These are phyloP conservation scores for Strigops habroptila DNA, from an alignment of 2,113 vertebrate genomes.

Conservation along the genomic window DNA sequence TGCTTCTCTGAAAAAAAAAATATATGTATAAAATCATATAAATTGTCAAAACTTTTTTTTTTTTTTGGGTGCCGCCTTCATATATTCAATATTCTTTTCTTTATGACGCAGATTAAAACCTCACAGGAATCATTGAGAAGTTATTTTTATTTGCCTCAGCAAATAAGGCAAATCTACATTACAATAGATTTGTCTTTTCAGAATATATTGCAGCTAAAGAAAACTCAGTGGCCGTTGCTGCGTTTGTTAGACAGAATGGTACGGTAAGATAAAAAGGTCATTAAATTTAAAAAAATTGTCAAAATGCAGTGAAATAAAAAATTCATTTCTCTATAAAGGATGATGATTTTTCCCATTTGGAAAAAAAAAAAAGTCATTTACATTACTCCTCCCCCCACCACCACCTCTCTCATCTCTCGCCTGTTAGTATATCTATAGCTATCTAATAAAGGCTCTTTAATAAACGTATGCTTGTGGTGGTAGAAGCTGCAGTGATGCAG, in stretches of 20 bases:
- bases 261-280: slow-evolving; percentile 59
- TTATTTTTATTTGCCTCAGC: slow-evolving; percentile 45
- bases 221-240: slow-evolving; percentile 41
- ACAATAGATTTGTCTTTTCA: slow-evolving; percentile 69
- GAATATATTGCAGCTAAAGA: slow-evolving; percentile 59
- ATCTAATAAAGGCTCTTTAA: slow-evolving; percentile 91
- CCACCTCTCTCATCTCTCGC: slow-evolving; percentile 58
- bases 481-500: slow-evolving; percentile 81
- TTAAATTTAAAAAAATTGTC: slow-evolving; percentile 61
- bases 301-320: slow-evolving; percentile 56
- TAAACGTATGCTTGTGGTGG: slow-evolving; percentile 91
- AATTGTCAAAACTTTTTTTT: slow-evolving; percentile 56
- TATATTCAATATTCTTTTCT: slow-evolving; percentile 57
- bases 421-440: slow-evolving; percentile 67
- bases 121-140: slow-evolving; percentile 52
- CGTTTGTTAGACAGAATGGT: slow-evolving; percentile 51
- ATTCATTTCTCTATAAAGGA: slow-evolving; percentile 62
- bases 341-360: slow-evolving; percentile 46
- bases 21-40: slow-evolving; percentile 1
- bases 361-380: slow-evolving; percentile 33
- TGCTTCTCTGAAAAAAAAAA: slow-evolving; percentile 59
- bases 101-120: slow-evolving; percentile 52
- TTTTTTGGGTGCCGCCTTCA: slow-evolving; percentile 47
- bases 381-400: slow-evolving; percentile 33
- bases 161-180: slow-evolving; percentile 74